Base-by-base conservation (phyloP, 2,113 vertebrate species). In the Isichthys henryi region DNA sequence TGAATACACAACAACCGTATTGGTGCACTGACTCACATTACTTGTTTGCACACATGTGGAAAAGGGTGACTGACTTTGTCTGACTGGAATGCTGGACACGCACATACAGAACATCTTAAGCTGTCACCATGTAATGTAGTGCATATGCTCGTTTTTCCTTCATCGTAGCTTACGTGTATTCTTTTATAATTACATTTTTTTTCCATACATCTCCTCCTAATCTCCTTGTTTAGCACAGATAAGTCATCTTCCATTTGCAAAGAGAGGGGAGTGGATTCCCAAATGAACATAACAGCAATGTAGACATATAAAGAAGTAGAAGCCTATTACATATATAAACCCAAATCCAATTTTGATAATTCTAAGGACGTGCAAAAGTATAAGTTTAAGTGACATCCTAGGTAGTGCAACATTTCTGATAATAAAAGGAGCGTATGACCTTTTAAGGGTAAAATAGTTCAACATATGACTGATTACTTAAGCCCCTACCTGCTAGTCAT, bases 21-120 rank as follows among this genome's bases (percentile, higher is more conserved):
- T 90, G 27, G 91, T 90, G 6, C 89, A 87, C 89, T 90, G 90
- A 93, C 91, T 46, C 48, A 86, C 90, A 93, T 43, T 90, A 92
- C 93, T 94, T 91, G 93, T 93, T 93, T 93, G 93, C 91, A 85
- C 62, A 94, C 93, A 92, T 90, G 91, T 91, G 94, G 93, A 93
- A 90, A 92, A 93, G 90, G 92, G 92, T 88, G 82, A 58, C 91
- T 96, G 94, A 96, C 94, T 94, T 94, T 94, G 94, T 94, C 93
- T 92, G 92, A 94, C 93, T 92, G 94, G 95, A 96, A 96, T 96
- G 95, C 92, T 92, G 93, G 87, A 95, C 94, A 93, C 92, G 92
- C 95, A 91, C 88, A 88, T 23, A 90, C 86, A 90, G 89, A 93
- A 48, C 43, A 94, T 91, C 94, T 93, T 93, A 21, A 15, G 21